Conservation (phyloP, 1,140 invertebrate species). For the Subanguina moxae region DNA sequence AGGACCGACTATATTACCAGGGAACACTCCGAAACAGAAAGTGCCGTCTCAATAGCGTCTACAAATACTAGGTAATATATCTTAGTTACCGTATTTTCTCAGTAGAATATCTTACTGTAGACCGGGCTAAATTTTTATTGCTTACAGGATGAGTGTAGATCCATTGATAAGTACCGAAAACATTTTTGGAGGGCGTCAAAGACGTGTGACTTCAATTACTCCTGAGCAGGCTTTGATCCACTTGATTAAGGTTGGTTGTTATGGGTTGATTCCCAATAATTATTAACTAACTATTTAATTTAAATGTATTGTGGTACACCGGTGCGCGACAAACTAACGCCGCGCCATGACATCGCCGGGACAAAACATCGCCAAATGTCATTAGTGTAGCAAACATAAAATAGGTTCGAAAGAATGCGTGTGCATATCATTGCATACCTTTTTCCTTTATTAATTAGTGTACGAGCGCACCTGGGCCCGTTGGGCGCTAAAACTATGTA, state of each 20-base stretch:
- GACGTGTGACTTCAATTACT: constrained; percentile 27
- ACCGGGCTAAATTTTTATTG: background rate
- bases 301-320: no score
- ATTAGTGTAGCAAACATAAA: no score
- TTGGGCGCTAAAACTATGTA: no score
- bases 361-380: no score
- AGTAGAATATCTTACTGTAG: background rate
- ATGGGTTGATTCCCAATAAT: background rate
- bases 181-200: constrained; percentile 39
- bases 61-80: constrained; percentile 15
- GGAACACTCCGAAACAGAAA: constrained; percentile 24
- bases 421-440: no score
- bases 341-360: no score
- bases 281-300: constrained; percentile 16
- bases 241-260: constrained; percentile 46
- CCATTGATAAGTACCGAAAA: constrained; percentile 34
- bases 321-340: no score
- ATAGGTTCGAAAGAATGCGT: no score
- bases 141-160: constrained; percentile 32
- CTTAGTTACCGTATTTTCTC: background rate
- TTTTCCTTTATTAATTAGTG: no score
- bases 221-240: constrained; percentile 55
- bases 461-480: no score
- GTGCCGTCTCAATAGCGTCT: constrained; percentile 26
- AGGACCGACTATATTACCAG: background rate